Percentiles rank a stretch among this genome's conserved stretches.
These are phyloP conservation scores for Aspidoscelis tigris DNA, from an alignment of 2,113 vertebrate species.

Conservation along the genomic window DNA sequence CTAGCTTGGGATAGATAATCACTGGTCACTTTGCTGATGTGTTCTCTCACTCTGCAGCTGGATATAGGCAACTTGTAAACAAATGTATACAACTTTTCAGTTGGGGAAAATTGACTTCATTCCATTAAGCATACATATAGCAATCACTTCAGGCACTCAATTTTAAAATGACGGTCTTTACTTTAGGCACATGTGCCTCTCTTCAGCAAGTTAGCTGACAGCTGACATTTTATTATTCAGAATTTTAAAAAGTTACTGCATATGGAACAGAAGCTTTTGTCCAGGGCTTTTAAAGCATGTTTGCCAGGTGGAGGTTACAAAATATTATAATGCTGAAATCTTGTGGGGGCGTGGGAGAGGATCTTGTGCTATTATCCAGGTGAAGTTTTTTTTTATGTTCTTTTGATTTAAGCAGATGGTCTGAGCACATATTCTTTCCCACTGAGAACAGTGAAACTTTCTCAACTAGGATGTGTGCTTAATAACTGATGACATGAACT, in stretches of 20 bases:
- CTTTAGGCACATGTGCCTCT: not conserved
- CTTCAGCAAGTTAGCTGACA: not conserved
- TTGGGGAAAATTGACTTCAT: too few species aligned
- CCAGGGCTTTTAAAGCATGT: not conserved
- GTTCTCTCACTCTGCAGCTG: too few species aligned
- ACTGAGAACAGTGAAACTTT: not conserved
- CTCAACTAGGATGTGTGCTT: not conserved
- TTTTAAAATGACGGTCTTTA: too few species aligned
- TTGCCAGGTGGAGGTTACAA: not conserved
- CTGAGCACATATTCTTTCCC: not conserved
- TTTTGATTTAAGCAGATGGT: not conserved
- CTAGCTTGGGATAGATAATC: too few species aligned
- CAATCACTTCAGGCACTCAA: too few species aligned
- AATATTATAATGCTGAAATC: not conserved
- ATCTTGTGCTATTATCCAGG: too few species aligned
- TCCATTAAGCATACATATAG: too few species aligned
- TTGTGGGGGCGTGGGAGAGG: too few species aligned
- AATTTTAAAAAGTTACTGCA: too few species aligned
- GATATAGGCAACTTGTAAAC: too few species aligned
- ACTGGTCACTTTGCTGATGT: too few species aligned
- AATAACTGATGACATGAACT: not conserved
- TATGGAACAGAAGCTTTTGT: not conserved
- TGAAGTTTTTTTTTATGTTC: not conserved
- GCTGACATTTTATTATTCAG: not conserved
- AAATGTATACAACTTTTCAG: too few species aligned